Evolutionary conservation across 2,113 vertebrate genomes (phyloP), one percentile per base, ranked within the genome.

Genomic region (Paradoxurus hermaphroditus): DNA sequence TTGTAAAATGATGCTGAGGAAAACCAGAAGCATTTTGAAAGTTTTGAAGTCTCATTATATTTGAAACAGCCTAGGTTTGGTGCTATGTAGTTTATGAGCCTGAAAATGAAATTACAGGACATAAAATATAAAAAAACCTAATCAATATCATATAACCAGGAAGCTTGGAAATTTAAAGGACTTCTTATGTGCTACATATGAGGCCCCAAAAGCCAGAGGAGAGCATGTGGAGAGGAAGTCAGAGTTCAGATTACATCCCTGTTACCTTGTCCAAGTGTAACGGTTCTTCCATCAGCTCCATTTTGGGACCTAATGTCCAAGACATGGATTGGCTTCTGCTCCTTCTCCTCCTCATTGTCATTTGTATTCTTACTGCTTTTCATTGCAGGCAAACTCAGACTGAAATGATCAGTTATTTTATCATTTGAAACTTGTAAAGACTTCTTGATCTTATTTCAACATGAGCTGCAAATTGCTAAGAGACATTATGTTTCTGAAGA

Each of bases 41-140:
- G 79, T 65, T 94, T 94, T 94, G 92, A 90, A 36, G 59, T 93
- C 67, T 86, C n/a, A 81, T 73, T 96, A 73, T 86, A 63, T 89
- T 95, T 83, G 53, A 96, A 93, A 89, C 51, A 91, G 53, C 39
- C 31, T 86, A 44, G 12, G 41, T 87, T 79, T 83, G 81, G 72
- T 96, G 39, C 31, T 86, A 86, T 62, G 49, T 16, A 70, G 92
- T 94, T 94, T 95, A 91, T 96, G 92, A 96, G 46, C 68, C 79
- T 95, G 79, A 97, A 97, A 97, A 97, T 97, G 44, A 97, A 98
- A 94, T 97, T 94, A 97, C 5, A 92, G 81, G 41, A 81, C 68
- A 85, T 85, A 94, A 94, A 87, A 72, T 65, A 82, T 14, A 62
- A 67, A 88, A 73, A 34, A 53, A 9, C 1, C n/a, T 93, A 96